A percentile compares a stretch with the other conserved stretches of the same genome.
phyloP scores from a whole-genome alignment of 2,888 invertebrate species.

The Drosophila trichaetosa region DNA sequence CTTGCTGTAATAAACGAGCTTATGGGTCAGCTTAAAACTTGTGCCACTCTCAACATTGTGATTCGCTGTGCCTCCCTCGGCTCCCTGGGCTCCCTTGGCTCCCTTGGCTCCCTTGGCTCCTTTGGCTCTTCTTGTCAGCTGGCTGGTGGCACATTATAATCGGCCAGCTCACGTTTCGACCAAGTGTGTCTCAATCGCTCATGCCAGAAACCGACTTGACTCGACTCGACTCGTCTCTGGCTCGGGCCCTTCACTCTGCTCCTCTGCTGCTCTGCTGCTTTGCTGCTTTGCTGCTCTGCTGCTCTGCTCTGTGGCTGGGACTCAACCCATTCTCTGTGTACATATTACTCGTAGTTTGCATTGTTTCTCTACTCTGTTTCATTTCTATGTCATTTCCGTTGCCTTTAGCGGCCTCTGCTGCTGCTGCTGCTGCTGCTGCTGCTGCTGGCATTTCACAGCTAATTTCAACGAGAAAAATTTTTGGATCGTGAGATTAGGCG shows the following conservation, averaged over 20 bases:
- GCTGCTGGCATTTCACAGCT: slow-evolving; percentile 74
- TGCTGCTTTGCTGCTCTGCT: neutral
- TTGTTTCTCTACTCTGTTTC: slow-evolving; percentile 78
- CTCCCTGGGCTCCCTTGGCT: neutral
- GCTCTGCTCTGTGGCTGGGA: neutral
- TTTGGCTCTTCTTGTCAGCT: slow-evolving; percentile 2
- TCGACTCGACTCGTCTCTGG: neutral
- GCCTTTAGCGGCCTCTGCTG: slow-evolving; percentile 25
- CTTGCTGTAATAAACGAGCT: slow-evolving; percentile 30
- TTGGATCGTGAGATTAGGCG: slow-evolving; percentile 78
- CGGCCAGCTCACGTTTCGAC: slow-evolving; percentile 18
- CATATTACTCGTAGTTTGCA: slow-evolving; percentile 47
- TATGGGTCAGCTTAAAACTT: slow-evolving; percentile 40
- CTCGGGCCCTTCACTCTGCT: neutral
- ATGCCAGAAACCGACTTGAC: slow-evolving; percentile 14
- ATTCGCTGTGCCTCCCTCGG: slow-evolving; percentile 14
- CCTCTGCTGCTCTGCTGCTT: neutral
- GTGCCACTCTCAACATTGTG: slow-evolving; percentile 53
- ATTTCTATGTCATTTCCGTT: slow-evolving; percentile 79
- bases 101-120: neutral
- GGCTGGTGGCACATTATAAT: slow-evolving; percentile 16
- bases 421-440: slow-evolving; percentile 19
- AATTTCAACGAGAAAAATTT: slow-evolving; percentile 73
- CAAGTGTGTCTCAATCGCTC: slow-evolving; percentile 48
- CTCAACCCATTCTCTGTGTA: slow-evolving; percentile 31